Conservation (phyloP, 2,797 vertebrate genomes). For the Saxicola maurus region DNA sequence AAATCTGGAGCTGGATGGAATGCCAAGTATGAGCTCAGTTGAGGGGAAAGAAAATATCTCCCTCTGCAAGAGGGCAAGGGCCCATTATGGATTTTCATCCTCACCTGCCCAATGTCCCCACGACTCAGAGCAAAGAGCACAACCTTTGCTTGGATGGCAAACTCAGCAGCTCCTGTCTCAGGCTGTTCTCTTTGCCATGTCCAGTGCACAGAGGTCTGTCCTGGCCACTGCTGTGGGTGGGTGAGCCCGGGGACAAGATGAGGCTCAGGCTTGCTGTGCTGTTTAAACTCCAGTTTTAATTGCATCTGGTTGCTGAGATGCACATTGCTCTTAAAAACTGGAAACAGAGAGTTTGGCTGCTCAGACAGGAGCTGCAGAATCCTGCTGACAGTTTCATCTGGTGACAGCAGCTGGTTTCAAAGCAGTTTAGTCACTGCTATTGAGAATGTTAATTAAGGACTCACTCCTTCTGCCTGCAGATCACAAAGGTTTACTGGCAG, state of each 20-base stretch:
- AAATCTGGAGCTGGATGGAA: neutral
- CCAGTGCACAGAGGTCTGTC: neutral
- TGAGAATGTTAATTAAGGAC: constrained; percentile 13
- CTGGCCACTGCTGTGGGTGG: neutral
- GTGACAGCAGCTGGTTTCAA: constrained; percentile 22
- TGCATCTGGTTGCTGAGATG: neutral
- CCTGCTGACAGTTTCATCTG: constrained; percentile 12
- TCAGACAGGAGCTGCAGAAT: constrained; percentile 4
- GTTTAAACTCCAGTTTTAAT: neutral
- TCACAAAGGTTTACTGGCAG: neutral
- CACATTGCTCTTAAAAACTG: neutral
- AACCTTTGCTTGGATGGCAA: neutral
- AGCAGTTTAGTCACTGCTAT: constrained; percentile 15
- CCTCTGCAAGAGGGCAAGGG: neutral
- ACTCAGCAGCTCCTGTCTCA: neutral
- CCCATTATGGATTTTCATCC: neutral
- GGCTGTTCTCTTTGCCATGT: neutral
- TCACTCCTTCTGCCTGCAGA: neutral
- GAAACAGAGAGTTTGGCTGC: neutral
- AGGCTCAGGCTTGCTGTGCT: accelerated
- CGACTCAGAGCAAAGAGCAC: neutral
- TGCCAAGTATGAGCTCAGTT: neutral
- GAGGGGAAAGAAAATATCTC: neutral
- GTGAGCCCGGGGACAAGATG: neutral
- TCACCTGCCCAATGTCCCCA: neutral